phyloP scores from a whole-genome alignment of 2,113 vertebrate genomes.

The Microcebus lehilahytsara region DNA sequence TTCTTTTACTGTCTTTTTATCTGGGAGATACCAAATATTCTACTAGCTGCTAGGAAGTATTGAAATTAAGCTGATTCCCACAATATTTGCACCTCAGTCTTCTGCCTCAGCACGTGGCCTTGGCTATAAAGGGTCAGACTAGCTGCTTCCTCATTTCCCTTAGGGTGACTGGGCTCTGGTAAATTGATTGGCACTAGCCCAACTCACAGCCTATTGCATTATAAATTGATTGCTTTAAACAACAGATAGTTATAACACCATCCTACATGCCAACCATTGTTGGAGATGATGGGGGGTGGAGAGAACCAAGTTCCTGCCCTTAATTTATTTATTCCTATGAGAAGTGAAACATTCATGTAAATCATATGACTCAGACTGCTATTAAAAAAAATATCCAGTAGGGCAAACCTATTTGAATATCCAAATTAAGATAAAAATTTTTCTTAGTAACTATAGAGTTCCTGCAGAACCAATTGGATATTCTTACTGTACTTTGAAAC shows the following conservation, averaged over 20 bases:
- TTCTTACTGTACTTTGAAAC: background rate
- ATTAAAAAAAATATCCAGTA: background rate
- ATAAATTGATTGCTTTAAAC: background rate
- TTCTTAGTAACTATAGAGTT: background rate
- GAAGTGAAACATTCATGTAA: background rate
- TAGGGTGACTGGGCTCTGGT: background rate
- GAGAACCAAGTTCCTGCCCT: background rate
- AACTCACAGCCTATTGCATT: background rate
- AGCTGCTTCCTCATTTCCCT: background rate
- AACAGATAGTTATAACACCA: background rate
- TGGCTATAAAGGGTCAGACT: background rate
- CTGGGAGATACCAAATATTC: background rate
- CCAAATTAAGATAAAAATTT: constrained; percentile 4
- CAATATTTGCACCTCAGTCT: background rate
- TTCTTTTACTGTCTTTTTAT: background rate
- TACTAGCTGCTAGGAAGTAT: background rate
- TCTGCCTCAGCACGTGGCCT: background rate
- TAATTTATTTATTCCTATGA: constrained; percentile 22
- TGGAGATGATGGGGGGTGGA: background rate
- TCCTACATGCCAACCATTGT: background rate
- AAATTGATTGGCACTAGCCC: background rate
- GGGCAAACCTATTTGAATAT: constrained; percentile 20
- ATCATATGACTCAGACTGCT: background rate
- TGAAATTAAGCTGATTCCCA: background rate
- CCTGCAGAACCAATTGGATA: background rate